These are phyloP conservation scores for Drosophila meridionalis DNA, from an alignment of 2,888 invertebrate species.

Conservation along the genomic window DNA sequence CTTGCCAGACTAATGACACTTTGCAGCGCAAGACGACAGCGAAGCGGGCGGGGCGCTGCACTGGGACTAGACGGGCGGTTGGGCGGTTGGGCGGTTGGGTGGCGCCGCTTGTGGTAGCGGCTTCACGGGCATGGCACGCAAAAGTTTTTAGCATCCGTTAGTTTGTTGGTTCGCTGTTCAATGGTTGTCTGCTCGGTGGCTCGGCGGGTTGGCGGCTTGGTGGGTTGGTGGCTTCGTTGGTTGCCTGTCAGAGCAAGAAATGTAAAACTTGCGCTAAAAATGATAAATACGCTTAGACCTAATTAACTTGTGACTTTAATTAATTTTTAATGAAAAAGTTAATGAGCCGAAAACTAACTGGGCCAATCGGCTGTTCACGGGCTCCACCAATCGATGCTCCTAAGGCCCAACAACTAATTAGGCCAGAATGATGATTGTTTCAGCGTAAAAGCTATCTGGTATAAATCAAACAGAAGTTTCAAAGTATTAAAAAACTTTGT, in stretches of 20 bases:
- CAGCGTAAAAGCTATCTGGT: background rate
- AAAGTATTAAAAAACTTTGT: slow-evolving; percentile 4
- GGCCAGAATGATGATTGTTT: background rate
- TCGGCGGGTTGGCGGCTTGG: background rate
- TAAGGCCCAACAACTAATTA: slow-evolving; percentile 5
- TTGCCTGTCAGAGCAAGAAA: slow-evolving; percentile 73
- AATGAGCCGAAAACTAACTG: slow-evolving; percentile 76
- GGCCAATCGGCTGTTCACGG: slow-evolving; percentile 48
- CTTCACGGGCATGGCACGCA: slow-evolving; percentile 54
- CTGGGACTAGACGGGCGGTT: background rate
- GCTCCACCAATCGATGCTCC: slow-evolving; percentile 34
- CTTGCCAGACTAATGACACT: slow-evolving; percentile 79
- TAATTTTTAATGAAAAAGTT: slow-evolving; percentile 81
- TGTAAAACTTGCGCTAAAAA: slow-evolving; percentile 79
- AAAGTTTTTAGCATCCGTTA: slow-evolving; percentile 73
- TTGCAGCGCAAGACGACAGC: slow-evolving; percentile 67
- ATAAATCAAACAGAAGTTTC: background rate
- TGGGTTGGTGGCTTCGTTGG: slow-evolving; percentile 28
- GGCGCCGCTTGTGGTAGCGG: background rate
- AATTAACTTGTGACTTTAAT: slow-evolving; percentile 81
- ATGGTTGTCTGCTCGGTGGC: slow-evolving; percentile 14
- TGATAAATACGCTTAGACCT: slow-evolving; percentile 82
- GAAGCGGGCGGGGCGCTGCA: slow-evolving; percentile 4
- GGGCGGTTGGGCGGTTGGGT: background rate
- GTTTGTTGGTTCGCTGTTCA: slow-evolving; percentile 56